Evolutionary conservation across 2,797 vertebrate genomes (phyloP).

Genomic region (Emys orbicularis): DNA sequence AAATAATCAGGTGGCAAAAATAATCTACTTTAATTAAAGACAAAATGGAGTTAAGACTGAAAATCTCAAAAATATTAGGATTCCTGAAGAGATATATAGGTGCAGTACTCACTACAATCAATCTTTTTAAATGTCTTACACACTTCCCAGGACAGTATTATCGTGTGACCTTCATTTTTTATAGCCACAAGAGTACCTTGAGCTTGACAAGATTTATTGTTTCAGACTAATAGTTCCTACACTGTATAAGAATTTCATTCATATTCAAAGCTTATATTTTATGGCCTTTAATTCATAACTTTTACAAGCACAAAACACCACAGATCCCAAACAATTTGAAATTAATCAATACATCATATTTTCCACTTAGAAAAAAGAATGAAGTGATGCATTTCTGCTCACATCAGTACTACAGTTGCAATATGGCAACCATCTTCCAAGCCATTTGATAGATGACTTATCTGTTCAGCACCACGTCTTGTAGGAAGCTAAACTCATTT

Average conservation of each 20-base stretch:
- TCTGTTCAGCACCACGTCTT: slow-evolving; percentile 78
- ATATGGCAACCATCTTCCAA: slow-evolving; percentile 69
- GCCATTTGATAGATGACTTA: slow-evolving; percentile 86
- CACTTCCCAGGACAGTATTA: slow-evolving; percentile 80
- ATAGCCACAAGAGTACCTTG: slow-evolving; percentile 76
- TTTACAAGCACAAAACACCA: slow-evolving; percentile 55
- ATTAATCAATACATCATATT: slow-evolving; percentile 68
- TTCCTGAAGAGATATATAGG: slow-evolving; percentile 43
- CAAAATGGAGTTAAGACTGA: slow-evolving; percentile 22
- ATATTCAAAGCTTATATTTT: slow-evolving; percentile 66
- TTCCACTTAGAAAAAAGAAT: slow-evolving; percentile 46
- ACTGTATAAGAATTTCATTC: slow-evolving; percentile 69
- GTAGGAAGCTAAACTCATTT: slow-evolving; percentile 85
- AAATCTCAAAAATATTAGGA: slow-evolving; percentile 40
- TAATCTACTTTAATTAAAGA: slow-evolving; percentile 58
- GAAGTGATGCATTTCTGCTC: slow-evolving; percentile 62
- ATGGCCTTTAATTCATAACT: slow-evolving; percentile 72
- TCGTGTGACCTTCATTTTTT: slow-evolving; percentile 86
- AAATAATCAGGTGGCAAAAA: neutral
- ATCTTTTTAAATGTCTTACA: slow-evolving; percentile 78
- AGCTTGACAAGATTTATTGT: slow-evolving; percentile 87
- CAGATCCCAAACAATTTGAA: slow-evolving; percentile 68
- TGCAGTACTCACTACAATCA: slow-evolving; percentile 47
- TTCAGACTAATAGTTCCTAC: slow-evolving; percentile 80
- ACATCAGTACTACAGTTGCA: slow-evolving; percentile 30